Percentiles rank a stretch among this genome's conserved stretches.
Conservation (phyloP, 2,888 invertebrate species). For the Phyllotreta cruciferae region DNA sequence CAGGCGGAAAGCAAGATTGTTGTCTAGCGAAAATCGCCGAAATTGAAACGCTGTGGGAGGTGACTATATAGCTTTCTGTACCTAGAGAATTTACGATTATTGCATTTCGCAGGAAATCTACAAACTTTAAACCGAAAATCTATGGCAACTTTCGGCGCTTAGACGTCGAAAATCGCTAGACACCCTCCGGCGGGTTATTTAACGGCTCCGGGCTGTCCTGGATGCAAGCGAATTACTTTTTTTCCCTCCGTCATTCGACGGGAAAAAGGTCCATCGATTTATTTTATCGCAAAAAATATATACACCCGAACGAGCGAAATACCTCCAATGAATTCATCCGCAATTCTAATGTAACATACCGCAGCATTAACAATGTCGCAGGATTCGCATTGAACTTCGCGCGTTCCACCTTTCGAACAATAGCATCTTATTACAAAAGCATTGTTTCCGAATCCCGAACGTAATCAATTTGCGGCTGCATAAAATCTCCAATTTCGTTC, state of each 20-base stretch:
- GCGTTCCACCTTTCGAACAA: conserved; percentile 20
- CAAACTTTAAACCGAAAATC: conserved; percentile 41
- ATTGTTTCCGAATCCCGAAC: conserved; percentile 28
- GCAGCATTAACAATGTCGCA: background rate
- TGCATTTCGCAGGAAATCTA: conserved; percentile 38
- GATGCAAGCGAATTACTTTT: background rate
- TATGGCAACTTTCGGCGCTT: conserved; percentile 38
- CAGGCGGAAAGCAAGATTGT: conserved; percentile 22
- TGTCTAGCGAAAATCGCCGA: conserved; percentile 44
- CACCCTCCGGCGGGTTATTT: conserved; percentile 31
- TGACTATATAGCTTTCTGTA: conserved; percentile 17
- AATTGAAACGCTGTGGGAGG: conserved; percentile 51
- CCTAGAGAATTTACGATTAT: conserved; percentile 39
- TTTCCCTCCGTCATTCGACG: too few relatives aligned
- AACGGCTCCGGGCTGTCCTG: conserved; percentile 16
- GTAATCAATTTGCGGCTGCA: conserved; percentile 30
- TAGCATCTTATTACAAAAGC: conserved; percentile 32
- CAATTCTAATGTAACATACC: too few relatives aligned
- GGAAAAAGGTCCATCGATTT: too few relatives aligned
- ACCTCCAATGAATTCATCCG: too few relatives aligned
- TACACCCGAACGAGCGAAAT: background rate
- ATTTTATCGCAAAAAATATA: background rate
- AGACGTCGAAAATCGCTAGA: conserved; percentile 25
- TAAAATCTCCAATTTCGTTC: conserved; percentile 21
- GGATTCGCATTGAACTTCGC: conserved; percentile 15